Conservation (phyloP, 2,888 invertebrate species). For the Drosophila borealis region DNA sequence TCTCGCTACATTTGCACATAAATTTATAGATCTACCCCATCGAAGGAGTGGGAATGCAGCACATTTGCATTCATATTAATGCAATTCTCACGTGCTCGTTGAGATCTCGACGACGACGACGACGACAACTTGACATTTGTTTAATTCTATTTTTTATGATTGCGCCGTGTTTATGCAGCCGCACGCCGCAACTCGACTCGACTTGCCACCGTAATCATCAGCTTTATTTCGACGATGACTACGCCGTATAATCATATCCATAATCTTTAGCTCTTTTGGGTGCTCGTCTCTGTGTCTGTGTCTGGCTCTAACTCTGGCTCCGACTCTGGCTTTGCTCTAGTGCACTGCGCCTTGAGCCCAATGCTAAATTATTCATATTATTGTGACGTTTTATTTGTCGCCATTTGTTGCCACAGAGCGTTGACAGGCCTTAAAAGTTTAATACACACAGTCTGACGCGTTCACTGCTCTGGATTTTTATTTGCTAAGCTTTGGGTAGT, state of each 20-base stretch:
- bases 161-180: slow-evolving; percentile 73
- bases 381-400: slow-evolving; percentile 65
- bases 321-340: neutral
- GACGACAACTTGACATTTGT: slow-evolving; percentile 64
- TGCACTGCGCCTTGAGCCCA: slow-evolving; percentile 8
- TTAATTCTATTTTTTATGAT: slow-evolving; percentile 75
- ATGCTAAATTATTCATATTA: slow-evolving; percentile 65
- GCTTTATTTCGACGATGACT: slow-evolving; percentile 48
- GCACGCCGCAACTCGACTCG: slow-evolving; percentile 44
- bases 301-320: slow-evolving; percentile 2
- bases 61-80: slow-evolving; percentile 78
- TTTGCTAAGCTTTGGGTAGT: slow-evolving; percentile 4
- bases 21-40: slow-evolving; percentile 72
- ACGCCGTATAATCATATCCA: slow-evolving; percentile 57
- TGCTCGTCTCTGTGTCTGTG: slow-evolving; percentile 14
- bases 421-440: slow-evolving; percentile 68
- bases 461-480: slow-evolving; percentile 16
- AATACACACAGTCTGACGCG: slow-evolving; percentile 32
- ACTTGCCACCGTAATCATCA: slow-evolving; percentile 44
- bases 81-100: slow-evolving; percentile 80
- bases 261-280: slow-evolving; percentile 62
- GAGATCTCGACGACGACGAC: slow-evolving; percentile 32
- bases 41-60: slow-evolving; percentile 12
- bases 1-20: slow-evolving; percentile 73
- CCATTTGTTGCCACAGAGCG: slow-evolving; percentile 40